A percentile compares a stretch with the other conserved stretches of the same genome.
Conservation (phyloP, 2,797 vertebrate genomes). For the Pseudotriccus pelzelni region DNA sequence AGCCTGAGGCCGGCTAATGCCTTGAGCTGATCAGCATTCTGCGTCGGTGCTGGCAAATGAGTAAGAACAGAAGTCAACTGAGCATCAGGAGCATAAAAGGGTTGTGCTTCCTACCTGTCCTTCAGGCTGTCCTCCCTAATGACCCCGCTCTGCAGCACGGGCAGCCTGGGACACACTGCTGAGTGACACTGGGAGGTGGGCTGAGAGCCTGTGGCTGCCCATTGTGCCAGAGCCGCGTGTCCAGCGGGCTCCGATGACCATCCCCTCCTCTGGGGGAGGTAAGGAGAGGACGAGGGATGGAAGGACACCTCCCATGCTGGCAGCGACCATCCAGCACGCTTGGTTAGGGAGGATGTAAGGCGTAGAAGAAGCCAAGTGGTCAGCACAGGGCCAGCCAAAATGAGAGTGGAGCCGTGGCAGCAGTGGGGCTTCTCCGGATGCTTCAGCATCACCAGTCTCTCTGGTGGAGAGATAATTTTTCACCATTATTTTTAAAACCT, state of each 20-base stretch:
- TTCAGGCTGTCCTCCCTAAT: neutral
- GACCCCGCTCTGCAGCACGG: neutral
- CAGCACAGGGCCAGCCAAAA: rapidly evolving
- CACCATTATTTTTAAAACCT: neutral
- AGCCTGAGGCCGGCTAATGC: neutral
- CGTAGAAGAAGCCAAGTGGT: neutral
- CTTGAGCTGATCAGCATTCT: neutral
- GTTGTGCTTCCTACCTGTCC: neutral
- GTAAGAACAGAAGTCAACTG: neutral
- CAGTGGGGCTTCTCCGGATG: neutral
- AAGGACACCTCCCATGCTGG: neutral
- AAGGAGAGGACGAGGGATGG: neutral
- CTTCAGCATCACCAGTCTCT: neutral
- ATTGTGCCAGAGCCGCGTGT: rapidly evolving
- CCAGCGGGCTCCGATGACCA: rapidly evolving
- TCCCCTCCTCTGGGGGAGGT: neutral
- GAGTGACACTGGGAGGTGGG: neutral
- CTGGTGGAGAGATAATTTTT: neutral
- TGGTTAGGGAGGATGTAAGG: neutral
- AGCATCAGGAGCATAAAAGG: neutral
- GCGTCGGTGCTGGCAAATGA: neutral
- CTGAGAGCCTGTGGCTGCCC: neutral
- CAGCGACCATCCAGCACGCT: rapidly evolving
- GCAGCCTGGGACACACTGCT: neutral
- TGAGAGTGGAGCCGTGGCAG: no score